phyloP scores from a whole-genome alignment of 2,113 vertebrate species.

The Pelodiscus sinensis region DNA sequence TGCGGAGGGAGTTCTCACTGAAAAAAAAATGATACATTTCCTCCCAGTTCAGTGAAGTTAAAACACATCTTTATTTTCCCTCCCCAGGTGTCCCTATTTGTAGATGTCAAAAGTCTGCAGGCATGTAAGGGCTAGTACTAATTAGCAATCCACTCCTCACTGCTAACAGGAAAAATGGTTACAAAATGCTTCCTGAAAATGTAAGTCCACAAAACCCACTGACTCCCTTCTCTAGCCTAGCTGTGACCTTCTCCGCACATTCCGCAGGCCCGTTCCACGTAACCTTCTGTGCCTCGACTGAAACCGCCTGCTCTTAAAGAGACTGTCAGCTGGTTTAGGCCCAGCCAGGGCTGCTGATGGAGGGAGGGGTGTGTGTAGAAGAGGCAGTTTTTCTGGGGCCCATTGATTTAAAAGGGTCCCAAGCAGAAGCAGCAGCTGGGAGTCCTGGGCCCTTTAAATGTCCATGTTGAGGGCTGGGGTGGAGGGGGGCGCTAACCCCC shows the following conservation, averaged over 20 bases:
- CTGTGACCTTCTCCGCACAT: not conserved
- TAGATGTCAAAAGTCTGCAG: fast-evolving
- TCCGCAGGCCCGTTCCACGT: not conserved
- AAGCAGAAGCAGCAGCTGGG: too few species aligned
- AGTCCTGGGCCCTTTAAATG: too few species aligned
- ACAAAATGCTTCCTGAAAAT: not conserved
- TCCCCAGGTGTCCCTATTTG: fast-evolving
- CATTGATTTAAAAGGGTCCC: too few species aligned
- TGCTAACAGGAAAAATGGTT: not conserved
- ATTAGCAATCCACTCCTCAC: not conserved
- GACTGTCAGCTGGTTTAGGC: not conserved
- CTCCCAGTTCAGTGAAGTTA: fast-evolving
- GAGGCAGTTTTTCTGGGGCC: too few species aligned
- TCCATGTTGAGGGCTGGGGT: too few species aligned
- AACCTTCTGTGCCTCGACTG: not conserved
- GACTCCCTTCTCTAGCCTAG: not conserved
- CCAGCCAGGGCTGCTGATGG: not conserved
- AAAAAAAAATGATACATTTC: not conserved
- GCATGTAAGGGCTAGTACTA: not conserved
- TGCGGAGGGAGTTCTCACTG: not conserved
- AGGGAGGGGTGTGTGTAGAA: too few species aligned
- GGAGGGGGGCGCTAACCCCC: too few species aligned
- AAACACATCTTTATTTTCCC: not conserved
- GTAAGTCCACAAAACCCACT: not conserved
- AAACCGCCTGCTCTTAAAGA: not conserved